Evolutionary conservation across 1,140 invertebrate species (phyloP).

Genomic region (Coelopa frigida): DNA sequence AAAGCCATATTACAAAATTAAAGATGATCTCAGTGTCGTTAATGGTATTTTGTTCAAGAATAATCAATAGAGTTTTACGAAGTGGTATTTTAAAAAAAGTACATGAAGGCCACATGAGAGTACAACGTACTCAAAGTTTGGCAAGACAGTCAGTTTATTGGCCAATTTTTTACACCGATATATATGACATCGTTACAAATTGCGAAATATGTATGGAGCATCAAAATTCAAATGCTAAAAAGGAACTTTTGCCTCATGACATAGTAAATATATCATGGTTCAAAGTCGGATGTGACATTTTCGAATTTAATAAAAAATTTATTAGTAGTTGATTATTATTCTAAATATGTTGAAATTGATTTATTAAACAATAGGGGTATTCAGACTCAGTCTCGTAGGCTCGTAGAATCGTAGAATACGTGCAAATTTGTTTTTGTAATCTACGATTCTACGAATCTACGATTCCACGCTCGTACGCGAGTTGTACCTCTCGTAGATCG

Average conservation of each 20-base stretch:
- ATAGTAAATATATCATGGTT: slow-evolving; percentile 7
- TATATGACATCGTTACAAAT: slow-evolving; percentile 40
- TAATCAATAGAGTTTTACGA: not conserved
- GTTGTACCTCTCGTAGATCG: no score
- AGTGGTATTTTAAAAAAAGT: not conserved
- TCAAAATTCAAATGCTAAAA: slow-evolving; percentile 10
- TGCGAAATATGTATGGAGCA: slow-evolving; percentile 24
- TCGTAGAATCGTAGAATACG: no score
- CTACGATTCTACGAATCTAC: no score
- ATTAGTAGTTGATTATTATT: slow-evolving; percentile 12
- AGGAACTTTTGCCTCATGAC: slow-evolving; percentile 4
- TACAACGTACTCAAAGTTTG: slow-evolving; percentile 16
- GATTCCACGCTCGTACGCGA: no score
- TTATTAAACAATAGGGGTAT: no score
- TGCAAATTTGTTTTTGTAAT: no score
- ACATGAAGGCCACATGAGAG: not conserved
- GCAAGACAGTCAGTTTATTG: slow-evolving; percentile 45
- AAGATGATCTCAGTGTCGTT: slow-evolving; percentile 1
- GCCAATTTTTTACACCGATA: slow-evolving; percentile 45
- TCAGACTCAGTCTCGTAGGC: no score
- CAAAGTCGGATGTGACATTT: slow-evolving; percentile 28
- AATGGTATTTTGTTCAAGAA: not conserved
- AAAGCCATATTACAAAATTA: slow-evolving; percentile 1
- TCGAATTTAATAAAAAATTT: slow-evolving; percentile 11
- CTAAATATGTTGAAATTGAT: slow-evolving; percentile 10